Evolutionary conservation across 1,140 invertebrate species (phyloP).

Genomic region (Nephila pilipes): DNA sequence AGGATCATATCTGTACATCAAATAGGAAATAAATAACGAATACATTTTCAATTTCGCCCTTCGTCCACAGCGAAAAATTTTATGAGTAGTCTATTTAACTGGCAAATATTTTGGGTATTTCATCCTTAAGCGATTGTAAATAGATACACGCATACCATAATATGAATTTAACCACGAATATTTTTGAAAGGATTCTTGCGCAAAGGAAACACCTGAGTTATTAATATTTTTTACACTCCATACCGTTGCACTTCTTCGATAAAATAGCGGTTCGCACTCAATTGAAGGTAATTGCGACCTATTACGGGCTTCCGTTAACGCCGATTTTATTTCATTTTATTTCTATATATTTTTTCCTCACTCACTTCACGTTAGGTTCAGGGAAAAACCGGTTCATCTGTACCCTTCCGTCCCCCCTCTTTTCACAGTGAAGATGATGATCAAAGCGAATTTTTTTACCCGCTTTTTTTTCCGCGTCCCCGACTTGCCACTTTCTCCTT

Average conservation of each 20-base stretch:
- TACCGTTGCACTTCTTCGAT: background rate
- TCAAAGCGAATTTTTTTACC: constrained; percentile 20
- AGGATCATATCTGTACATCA: no score
- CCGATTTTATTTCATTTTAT: constrained; percentile 11
- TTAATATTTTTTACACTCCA: background rate
- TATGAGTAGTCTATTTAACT: no score
- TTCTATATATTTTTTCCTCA: background rate
- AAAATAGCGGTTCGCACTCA: constrained; percentile 45
- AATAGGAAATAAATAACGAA: no score
- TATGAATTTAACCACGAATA: no score
- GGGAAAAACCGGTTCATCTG: constrained; percentile 38
- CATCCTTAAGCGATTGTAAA: no score
- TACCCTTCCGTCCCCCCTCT: background rate
- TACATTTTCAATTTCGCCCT: no score
- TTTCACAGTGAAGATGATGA: constrained; percentile 9
- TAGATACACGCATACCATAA: no score
- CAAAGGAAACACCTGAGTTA: background rate
- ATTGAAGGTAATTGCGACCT: constrained; percentile 64
- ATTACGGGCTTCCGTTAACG: constrained; percentile 66
- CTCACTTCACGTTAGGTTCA: background rate
- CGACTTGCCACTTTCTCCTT: background rate
- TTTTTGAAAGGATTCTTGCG: background rate
- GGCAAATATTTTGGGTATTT: no score
- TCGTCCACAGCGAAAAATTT: no score
- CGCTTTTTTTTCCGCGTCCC: constrained; percentile 19